phyloP scores from a whole-genome alignment of 1,140 invertebrate species.

The Lanistes nyassanus region DNA sequence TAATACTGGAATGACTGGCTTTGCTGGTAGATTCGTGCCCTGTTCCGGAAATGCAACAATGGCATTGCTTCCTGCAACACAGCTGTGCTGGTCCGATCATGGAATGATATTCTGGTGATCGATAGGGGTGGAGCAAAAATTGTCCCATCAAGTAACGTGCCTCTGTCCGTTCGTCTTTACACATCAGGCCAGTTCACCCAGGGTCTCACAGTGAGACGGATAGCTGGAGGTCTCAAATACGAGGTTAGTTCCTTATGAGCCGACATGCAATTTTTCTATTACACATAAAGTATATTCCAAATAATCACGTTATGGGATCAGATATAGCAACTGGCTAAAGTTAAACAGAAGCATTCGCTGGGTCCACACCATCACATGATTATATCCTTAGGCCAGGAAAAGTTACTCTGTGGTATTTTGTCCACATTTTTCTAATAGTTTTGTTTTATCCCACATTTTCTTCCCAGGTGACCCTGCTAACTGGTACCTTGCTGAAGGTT shows the following conservation, averaged over 20 bases:
- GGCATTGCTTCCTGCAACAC: constrained; percentile 46
- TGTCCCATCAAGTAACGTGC: background rate
- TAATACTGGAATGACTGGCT: no score
- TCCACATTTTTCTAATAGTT: background rate
- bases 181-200: constrained; percentile 52
- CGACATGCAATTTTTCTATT: background rate
- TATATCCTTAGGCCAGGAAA: background rate
- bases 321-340: background rate
- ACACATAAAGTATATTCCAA: background rate
- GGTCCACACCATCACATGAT: background rate
- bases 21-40: constrained; percentile 37
- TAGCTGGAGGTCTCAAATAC: constrained; percentile 52
- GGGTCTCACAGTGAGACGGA: constrained; percentile 45
- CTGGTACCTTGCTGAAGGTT: constrained; percentile 46
- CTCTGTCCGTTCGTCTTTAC: constrained; percentile 46
- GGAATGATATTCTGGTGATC: constrained; percentile 53
- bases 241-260: constrained; percentile 23
- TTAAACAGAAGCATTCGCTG: background rate
- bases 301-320: background rate
- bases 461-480: constrained; percentile 49
- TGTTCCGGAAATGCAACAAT: constrained; percentile 37
- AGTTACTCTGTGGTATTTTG: background rate
- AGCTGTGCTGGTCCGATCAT: constrained; percentile 46
- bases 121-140: constrained; percentile 42
- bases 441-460: constrained; percentile 4